Conservation (phyloP, 2,113 vertebrate genomes). For the Leucosticte australis region DNA sequence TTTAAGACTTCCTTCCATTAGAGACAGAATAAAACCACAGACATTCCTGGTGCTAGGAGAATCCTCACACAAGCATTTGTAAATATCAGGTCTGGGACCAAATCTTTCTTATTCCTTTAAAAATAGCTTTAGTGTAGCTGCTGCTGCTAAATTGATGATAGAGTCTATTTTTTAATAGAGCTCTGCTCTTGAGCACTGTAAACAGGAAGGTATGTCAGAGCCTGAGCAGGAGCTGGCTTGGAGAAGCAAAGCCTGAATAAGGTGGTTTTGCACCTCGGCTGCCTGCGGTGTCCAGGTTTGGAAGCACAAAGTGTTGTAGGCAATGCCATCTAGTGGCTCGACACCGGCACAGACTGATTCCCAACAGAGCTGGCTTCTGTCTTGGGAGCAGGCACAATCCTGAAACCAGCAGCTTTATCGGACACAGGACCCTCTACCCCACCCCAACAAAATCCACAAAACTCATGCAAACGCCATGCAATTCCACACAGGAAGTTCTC, state of each 20-base stretch:
- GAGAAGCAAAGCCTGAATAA: neutral
- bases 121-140: neutral
- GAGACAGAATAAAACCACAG: neutral
- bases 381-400: neutral
- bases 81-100: neutral
- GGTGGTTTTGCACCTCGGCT: neutral
- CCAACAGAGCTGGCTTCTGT: neutral
- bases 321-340: slow-evolving; percentile 65
- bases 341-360: neutral
- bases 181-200: neutral
- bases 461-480: neutral
- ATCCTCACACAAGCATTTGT: neutral
- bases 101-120: neutral
- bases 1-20: neutral
- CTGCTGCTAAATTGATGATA: neutral
- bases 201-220: neutral
- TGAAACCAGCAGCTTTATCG: neutral
- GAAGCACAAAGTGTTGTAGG: neutral
- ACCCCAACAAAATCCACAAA: neutral
- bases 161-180: neutral
- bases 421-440: accelerated
- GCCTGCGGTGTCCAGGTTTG: accelerated
- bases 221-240: neutral
- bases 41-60: neutral
- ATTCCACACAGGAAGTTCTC: neutral